phyloP scores from a whole-genome alignment of 2,797 vertebrate genomes.

The Sebastes paucispinis region DNA sequence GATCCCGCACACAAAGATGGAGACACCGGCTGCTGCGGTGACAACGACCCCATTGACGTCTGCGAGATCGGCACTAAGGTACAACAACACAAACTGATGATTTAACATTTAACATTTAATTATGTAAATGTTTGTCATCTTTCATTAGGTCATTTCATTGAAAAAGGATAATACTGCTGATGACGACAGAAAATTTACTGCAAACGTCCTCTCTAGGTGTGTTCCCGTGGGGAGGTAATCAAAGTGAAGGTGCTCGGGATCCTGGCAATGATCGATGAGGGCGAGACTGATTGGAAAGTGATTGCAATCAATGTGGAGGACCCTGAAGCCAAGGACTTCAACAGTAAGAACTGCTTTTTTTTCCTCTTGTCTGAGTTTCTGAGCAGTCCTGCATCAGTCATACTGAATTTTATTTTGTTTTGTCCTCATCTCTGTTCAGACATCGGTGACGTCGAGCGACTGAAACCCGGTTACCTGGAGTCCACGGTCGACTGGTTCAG shows the following conservation, averaged over 20 bases:
- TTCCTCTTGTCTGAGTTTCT: not conserved
- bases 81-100: conserved; percentile 15
- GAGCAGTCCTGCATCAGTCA: not conserved
- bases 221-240: conserved; percentile 91
- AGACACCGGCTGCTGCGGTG: conserved; percentile 91
- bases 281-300: conserved; percentile 98
- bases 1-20: conserved; percentile 92
- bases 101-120: not conserved
- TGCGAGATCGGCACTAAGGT: conserved; percentile 98
- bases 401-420: not conserved
- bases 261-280: conserved; percentile 97
- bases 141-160: not conserved
- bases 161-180: not conserved
- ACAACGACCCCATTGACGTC: conserved; percentile 98
- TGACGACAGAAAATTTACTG: not conserved
- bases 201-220: conserved; percentile 81
- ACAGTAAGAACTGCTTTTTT: conserved; percentile 76
- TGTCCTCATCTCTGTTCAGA: conserved; percentile 71
- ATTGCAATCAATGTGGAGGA: conserved; percentile 95
- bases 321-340: conserved; percentile 88
- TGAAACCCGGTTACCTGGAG: conserved; percentile 95
- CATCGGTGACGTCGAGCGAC: conserved; percentile 88
- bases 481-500: conserved; percentile 96
- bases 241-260: conserved; percentile 92
- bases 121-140: not conserved